Percentiles rank a stretch among this genome's conserved stretches.
These are phyloP conservation scores for Phymanthus crucifer DNA, from an alignment of 92 coral and sea anemone species.

Conservation along the genomic window DNA sequence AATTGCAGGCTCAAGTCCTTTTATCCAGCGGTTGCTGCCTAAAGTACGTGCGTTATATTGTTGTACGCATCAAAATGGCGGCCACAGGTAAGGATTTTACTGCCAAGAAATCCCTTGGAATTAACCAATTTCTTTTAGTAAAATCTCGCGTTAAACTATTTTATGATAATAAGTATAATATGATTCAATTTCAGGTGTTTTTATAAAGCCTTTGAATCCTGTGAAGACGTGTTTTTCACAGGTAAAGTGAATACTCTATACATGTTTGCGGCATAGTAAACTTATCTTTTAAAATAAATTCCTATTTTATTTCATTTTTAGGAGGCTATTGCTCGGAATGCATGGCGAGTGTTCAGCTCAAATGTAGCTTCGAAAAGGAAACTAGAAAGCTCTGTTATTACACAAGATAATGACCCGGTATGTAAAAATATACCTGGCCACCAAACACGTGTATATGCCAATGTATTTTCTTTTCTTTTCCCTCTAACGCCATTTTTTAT, in stretches of 20 bases:
- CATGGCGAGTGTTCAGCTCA: slow-evolving; percentile 21
- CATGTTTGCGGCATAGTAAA: background rate
- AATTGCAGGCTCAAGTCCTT: slow-evolving; percentile 14
- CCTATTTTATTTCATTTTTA: background rate
- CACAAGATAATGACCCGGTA: slow-evolving; percentile 45
- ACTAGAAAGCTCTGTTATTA: slow-evolving; percentile 8
- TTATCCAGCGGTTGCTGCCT: slow-evolving; percentile 1
- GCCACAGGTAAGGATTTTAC: slow-evolving; percentile 15
- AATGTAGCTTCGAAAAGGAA: slow-evolving; percentile 9
- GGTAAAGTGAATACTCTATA: background rate
- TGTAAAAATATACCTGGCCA: background rate
- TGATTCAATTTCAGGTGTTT: slow-evolving; percentile 7
- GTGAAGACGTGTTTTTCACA: slow-evolving; percentile 1
- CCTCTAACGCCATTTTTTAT: background rate
- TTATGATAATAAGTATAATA: background rate
- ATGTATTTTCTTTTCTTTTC: background rate
- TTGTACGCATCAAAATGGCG: slow-evolving; percentile 60
- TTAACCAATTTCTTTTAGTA: slow-evolving; percentile 14
- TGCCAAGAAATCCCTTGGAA: slow-evolving; percentile 3
- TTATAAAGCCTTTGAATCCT: background rate
- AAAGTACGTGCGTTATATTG: background rate
- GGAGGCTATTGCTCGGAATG: background rate
- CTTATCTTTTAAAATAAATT: background rate
- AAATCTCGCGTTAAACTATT: background rate
- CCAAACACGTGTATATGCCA: background rate